Evolutionary conservation across 2,113 vertebrate species (phyloP), one percentile per base, ranked within the genome.

Genomic region (Anhinga anhinga): DNA sequence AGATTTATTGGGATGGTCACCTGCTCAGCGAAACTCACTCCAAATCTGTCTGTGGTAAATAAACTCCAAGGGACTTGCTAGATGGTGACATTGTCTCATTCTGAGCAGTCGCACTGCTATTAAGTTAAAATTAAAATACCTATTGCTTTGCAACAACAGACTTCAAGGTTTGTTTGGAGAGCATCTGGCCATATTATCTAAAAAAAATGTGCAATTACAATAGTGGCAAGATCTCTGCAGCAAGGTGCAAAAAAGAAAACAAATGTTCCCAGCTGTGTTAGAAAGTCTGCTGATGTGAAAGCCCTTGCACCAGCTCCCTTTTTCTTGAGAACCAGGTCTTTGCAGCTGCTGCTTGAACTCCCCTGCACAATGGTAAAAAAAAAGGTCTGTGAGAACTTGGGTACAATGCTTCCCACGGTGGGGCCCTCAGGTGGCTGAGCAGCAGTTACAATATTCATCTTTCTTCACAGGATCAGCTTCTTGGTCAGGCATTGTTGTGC

Each of bases 51-150:
- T 36, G 76, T 2, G 67, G 67, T n/a, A 23, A 63, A 78, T n/a
- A 66, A 70, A 23, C n/a, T 58, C 82, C 0, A 0, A 73, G 93
- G 82, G 96, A 38, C 86, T 86, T 78, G 85, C 71, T n/a, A 88
- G 92, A 42, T 0, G 0, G 65, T 88, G 92, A 29, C 82, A 36
- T 55, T 11, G 76, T 17, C 92, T 91, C 72, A 20, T 79, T 40
- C 80, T 38, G 85, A 83, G 88, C 79, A 55, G 71, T 70, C 82
- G 11, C 58, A 6, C 49, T 9, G 50, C 21, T 38, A n/a, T 10
- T 38, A 81, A 86, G 90, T 38, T 81, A 42, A 95, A 96, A 94
- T 95, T 93, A 73, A 95, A 97, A 70, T 73, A 47, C 82, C 69
- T 88, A 44, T 63, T 63, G 85, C 76, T 65, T 73, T 32, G 82